phyloP scores from a whole-genome alignment of 2,888 invertebrate species.

The Ochropleura leucogaster region DNA sequence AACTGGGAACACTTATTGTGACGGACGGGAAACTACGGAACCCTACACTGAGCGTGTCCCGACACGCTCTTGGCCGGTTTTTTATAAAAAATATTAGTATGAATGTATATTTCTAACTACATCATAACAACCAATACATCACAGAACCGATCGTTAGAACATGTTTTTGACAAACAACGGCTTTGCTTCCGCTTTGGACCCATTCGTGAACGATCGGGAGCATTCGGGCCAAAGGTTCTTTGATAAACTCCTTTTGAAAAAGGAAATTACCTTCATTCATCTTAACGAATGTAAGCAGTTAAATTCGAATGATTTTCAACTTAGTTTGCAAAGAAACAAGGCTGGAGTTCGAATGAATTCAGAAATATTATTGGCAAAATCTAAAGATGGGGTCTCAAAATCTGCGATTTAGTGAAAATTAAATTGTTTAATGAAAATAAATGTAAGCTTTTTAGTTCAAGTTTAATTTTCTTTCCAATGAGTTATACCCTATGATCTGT shows the following conservation, averaged over 20 bases:
- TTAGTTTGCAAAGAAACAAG: not conserved
- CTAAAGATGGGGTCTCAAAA: conserved; percentile 23
- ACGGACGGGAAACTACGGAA: too few species aligned
- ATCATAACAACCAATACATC: conserved; percentile 9
- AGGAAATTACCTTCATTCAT: conserved; percentile 58
- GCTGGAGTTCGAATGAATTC: conserved; percentile 10
- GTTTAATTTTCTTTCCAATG: conserved; percentile 15
- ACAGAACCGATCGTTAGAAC: conserved; percentile 12
- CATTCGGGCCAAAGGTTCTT: conserved; percentile 23
- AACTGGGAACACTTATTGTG: too few species aligned
- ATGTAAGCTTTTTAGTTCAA: conserved; percentile 20
- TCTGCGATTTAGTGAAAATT: conserved; percentile 36
- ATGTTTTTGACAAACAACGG: conserved; percentile 34
- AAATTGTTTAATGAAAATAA: conserved; percentile 16
- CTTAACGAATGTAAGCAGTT: conserved; percentile 34
- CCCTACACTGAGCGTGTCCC: too few species aligned
- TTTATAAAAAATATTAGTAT: not conserved
- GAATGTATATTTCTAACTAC: not conserved
- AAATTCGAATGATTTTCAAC: conserved; percentile 9
- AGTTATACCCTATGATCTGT: not conserved
- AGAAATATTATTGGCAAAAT: conserved; percentile 25
- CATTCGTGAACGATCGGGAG: conserved; percentile 27
- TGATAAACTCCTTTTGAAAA: conserved; percentile 48
- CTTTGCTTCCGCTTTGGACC: conserved; percentile 17
- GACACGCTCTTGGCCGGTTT: too few species aligned